A percentile compares a stretch with the other conserved stretches of the same genome.
These are phyloP conservation scores for Esperia sulphurella DNA, from an alignment of 2,888 invertebrate genomes.

Conservation along the genomic window DNA sequence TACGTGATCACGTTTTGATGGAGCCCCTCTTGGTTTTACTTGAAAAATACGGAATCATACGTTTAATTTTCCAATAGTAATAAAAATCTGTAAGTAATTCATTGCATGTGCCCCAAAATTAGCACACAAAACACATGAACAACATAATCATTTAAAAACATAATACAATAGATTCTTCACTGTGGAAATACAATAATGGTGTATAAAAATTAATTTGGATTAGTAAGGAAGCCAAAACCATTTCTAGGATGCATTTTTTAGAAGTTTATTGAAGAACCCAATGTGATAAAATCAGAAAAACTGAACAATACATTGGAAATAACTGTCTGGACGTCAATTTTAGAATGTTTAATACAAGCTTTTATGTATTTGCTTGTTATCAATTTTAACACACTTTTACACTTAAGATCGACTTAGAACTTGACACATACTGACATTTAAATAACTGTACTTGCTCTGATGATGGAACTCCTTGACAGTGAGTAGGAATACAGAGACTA, in stretches of 20 bases:
- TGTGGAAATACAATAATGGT: too few species aligned
- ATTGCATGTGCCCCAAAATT: neutral
- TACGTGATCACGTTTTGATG: constrained; percentile 62
- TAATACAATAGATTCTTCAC: constrained; percentile 24
- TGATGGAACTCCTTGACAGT: too few species aligned
- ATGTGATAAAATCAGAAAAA: constrained; percentile 19
- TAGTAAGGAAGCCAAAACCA: constrained; percentile 17
- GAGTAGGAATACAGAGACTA: too few species aligned
- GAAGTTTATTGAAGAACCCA: constrained; percentile 31
- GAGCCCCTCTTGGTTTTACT: constrained; percentile 67
- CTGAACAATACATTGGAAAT: neutral
- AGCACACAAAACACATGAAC: neutral
- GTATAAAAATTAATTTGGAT: neutral
- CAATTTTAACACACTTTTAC: too few species aligned
- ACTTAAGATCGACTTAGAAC: too few species aligned
- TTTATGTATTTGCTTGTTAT: too few species aligned
- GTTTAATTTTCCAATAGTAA: constrained; percentile 13
- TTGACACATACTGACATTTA: too few species aligned
- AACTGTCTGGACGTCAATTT: too few species aligned
- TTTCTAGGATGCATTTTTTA: constrained; percentile 9
- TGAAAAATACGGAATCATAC: constrained; percentile 59
- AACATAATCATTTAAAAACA: constrained; percentile 1
- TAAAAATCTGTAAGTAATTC: neutral
- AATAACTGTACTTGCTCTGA: too few species aligned
- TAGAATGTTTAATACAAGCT: too few species aligned